Evolutionary conservation across 2,797 vertebrate species (phyloP).

Genomic region (Coluber constrictor): DNA sequence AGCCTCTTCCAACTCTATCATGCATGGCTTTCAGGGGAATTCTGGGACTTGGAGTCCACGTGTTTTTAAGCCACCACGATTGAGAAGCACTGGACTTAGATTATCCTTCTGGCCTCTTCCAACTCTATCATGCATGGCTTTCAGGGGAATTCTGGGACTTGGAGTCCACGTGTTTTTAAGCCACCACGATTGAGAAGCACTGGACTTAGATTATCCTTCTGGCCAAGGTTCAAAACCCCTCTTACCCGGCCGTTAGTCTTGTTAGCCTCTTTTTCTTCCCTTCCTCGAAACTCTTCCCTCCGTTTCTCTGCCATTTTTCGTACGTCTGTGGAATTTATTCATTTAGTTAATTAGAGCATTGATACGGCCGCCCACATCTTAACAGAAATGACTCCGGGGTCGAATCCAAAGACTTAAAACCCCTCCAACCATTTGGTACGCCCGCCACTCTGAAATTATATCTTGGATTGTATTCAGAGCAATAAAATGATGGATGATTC

Average conservation of each 20-base stretch:
- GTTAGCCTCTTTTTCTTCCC: background rate
- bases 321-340: background rate
- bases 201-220: no score
- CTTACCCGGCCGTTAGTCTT: background rate
- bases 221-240: background rate
- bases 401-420: background rate
- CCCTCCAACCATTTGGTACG: background rate
- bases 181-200: no score
- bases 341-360: background rate
- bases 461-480: background rate
- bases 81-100: no score
- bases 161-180: no score
- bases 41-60: no score
- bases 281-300: background rate
- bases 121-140: no score
- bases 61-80: no score
- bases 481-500: background rate
- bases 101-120: no score
- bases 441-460: background rate
- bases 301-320: background rate
- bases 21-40: no score
- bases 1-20: no score
- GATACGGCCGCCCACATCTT: background rate
- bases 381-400: background rate
- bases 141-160: no score